Evolutionary conservation across 2,797 vertebrate genomes (phyloP), one percentile per base, ranked within the genome.

Genomic region (Chlorospingus flavigularis): DNA sequence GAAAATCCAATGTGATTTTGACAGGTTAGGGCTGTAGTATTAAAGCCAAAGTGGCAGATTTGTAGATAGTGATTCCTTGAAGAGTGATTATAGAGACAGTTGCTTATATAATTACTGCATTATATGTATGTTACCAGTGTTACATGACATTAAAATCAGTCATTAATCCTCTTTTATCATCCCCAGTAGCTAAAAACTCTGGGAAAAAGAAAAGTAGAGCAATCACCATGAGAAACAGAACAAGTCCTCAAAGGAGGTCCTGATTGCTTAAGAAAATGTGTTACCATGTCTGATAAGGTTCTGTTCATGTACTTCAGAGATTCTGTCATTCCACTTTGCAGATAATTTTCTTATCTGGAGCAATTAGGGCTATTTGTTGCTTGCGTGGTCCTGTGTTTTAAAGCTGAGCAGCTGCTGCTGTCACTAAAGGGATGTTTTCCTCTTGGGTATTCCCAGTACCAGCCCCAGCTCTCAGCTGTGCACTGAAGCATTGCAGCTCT

Each of bases 1-100:
- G 83, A 92, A 95, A 94, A 94, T 82, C 65, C 76, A 66, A 51
- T 95, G 65, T 68, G 63, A 73, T 92, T 94, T 95, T 96, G 86
- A 73, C 77, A 77, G 54, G 80, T 60, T 73, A 70, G 19, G 51
- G 53, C 71, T 95, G 86, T 93, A 77, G 60, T 83, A 86, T 47
- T 78, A 86, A 92, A 97, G 75, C 73, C 58, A 30, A 67, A 92
- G 60, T 91, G 81, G n/a, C 84, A 95, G 95, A 92, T 91, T 81
- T 83, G 42, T 90, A 91, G 86, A 60, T 91, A 86, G 79, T 20
- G 68, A 54, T 73, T 91, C 75, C 80, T 71, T 68, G 55, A 85
- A 95, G 82, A 88, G 53, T 50, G 66, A 88, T 91, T 94, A 77
- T 23, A 39, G 88, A 86, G 84, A 88, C 51, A 84, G 60, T 90